Percentiles rank a stretch among this genome's conserved stretches.
phyloP scores from a whole-genome alignment of 2,113 vertebrate species.

The Orcinus orca region DNA sequence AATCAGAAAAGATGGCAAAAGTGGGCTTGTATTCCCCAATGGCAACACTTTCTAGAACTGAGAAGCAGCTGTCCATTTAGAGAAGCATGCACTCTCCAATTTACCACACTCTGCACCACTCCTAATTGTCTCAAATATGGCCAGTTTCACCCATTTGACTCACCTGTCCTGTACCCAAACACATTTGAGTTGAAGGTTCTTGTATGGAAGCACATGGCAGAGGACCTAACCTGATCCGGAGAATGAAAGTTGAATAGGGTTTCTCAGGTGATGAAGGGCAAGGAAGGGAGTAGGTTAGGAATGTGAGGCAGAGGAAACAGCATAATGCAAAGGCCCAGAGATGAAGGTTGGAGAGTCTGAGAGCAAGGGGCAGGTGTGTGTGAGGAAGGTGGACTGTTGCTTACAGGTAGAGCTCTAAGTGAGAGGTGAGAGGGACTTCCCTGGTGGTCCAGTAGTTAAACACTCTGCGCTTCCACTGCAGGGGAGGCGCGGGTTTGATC shows the following conservation, averaged over 20 bases:
- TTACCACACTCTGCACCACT: not conserved
- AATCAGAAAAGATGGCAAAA: slow-evolving; percentile 18
- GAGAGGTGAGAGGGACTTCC: not conserved
- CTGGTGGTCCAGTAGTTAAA: no score
- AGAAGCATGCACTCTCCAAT: not conserved
- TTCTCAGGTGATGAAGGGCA: not conserved
- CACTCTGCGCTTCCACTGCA: no score
- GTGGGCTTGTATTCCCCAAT: not conserved
- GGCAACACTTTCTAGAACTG: not conserved
- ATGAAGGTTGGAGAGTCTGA: not conserved
- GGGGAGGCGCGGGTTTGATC: no score
- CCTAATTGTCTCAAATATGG: not conserved
- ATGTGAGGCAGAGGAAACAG: not conserved
- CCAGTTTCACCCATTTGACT: not conserved
- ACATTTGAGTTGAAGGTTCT: not conserved
- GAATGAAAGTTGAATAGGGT: not conserved
- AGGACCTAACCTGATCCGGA: not conserved
- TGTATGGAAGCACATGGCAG: not conserved
- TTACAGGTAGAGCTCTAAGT: not conserved
- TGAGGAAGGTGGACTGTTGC: not conserved
- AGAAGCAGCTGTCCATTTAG: not conserved
- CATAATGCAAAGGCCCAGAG: not conserved
- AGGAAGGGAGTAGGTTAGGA: not conserved
- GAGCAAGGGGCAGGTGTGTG: not conserved
- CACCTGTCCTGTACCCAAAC: not conserved